Base-by-base conservation (phyloP, 2,888 invertebrate genomes). In the Chouioia cunea region DNA sequence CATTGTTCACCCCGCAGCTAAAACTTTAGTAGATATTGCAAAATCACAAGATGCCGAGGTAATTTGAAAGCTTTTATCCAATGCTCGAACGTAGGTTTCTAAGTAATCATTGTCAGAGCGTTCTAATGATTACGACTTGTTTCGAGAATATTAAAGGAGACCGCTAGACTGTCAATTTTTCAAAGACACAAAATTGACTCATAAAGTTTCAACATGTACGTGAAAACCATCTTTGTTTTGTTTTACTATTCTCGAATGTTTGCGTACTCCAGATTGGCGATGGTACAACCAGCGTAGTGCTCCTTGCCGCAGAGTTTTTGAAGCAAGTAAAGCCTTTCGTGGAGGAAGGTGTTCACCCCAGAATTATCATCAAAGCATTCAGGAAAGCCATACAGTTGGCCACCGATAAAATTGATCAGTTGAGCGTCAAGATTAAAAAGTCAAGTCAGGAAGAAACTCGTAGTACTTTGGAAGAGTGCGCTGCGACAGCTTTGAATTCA, bases 21-120 rank as follows among this genome's bases (percentile, higher is more conserved):
- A 95, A 86, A 97, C 97, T 0, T 87, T 99, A 76, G 99, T 99
- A 2, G 99, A 99, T 82, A 99, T 99, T 78, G 99, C 99, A 22
- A 97, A 97, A 85, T 99, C 99, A 50, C 99, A 99, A 86, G 98
- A 98, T 89, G 96, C 96, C 27, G 98, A 98, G 92, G 97, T 94
- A 82, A 86, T 58, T 54, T 53, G 12, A n/a, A 23, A 0, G 23
- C 20, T 8, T 15, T 46, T 15, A 3, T 23, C 20, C 12, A 15
- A 10, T 50, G 46, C 65, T 72, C 65, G 65, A 57, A 52, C 22
- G 36, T 4, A 15, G 22, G 18, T 47, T 48, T 36, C 8, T 46
- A 18, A 57, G 22, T 44, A 22, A 8, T 18, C 16, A 48, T 59
- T 66, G 23, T 47, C 66, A 10, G 60, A 73, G 50, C 27, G 16